A percentile compares a stretch with the other conserved stretches of the same genome.
Conservation (phyloP, 2,797 vertebrate species). For the Alosa sapidissima region DNA sequence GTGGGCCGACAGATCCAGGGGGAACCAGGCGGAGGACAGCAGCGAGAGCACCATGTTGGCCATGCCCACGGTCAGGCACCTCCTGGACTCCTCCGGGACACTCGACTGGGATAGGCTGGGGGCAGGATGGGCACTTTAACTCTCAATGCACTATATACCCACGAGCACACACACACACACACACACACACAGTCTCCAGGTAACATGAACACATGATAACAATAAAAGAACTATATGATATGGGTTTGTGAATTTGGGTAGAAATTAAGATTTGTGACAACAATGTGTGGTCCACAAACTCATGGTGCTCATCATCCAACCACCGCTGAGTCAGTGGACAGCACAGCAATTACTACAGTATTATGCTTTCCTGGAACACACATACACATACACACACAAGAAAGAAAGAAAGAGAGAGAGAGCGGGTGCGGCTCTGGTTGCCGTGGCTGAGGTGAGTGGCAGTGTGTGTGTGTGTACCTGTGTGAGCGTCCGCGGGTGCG, state of each 20-base stretch:
- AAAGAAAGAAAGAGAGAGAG: too few relatives aligned
- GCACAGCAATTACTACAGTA: not conserved
- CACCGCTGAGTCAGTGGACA: not conserved
- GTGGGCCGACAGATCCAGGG: constrained; percentile 92
- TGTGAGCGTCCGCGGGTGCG: not conserved
- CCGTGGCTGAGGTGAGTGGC: not conserved
- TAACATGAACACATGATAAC: not conserved
- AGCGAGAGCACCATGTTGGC: constrained; percentile 87
- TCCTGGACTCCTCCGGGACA: constrained; percentile 75
- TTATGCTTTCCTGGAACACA: not conserved
- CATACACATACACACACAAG: too few relatives aligned
- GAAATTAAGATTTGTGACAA: not conserved
- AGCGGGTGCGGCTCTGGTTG: too few relatives aligned
- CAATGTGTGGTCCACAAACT: not conserved
- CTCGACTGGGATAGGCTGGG: constrained; percentile 80
- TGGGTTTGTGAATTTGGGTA: too few relatives aligned
- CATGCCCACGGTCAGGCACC: constrained; percentile 85
- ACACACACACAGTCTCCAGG: not conserved
- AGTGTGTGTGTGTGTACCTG: not conserved
- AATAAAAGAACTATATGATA: too few relatives aligned
- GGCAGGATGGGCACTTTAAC: not conserved
- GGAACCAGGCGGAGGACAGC: constrained; percentile 96
- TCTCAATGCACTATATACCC: too few relatives aligned
- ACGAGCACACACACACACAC: not conserved
- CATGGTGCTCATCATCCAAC: not conserved